These are phyloP conservation scores for Cepaea nemoralis DNA, from an alignment of 1,140 invertebrate genomes.

Conservation along the genomic window DNA sequence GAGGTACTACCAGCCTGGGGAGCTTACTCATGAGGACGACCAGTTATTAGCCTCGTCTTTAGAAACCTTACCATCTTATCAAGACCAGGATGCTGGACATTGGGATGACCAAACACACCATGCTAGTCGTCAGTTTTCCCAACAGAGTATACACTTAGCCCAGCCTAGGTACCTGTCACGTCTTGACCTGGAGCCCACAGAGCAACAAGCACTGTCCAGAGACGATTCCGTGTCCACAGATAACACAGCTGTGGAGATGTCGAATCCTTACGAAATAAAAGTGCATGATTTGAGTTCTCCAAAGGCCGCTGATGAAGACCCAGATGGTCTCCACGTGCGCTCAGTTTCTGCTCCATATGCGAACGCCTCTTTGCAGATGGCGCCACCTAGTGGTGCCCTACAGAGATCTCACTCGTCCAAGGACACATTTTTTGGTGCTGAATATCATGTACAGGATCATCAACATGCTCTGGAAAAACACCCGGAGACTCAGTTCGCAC, in stretches of 20 bases:
- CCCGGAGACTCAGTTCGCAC: too few relatives aligned
- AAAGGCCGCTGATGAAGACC: conserved; percentile 31
- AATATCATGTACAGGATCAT: neutral
- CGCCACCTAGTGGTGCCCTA: conserved; percentile 6
- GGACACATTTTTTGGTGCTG: conserved; percentile 51
- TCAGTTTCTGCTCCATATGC: conserved; percentile 59
- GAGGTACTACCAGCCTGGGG: neutral
- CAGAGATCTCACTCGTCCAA: conserved; percentile 52
- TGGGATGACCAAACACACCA: neutral
- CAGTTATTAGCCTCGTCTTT: conserved; percentile 26
- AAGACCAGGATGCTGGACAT: neutral
- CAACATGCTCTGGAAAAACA: neutral
- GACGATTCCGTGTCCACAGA: conserved; percentile 23
- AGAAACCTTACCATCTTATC: conserved; percentile 36
- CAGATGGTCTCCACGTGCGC: conserved; percentile 53
- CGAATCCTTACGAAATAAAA: conserved; percentile 63
- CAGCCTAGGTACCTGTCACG: neutral
- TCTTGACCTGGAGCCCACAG: neutral
- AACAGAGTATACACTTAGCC: neutral
- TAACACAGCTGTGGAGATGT: conserved; percentile 37
- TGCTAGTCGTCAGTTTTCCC: neutral
- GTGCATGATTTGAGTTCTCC: conserved; percentile 50
- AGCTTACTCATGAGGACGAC: neutral
- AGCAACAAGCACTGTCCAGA: neutral
- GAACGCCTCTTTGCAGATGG: conserved; percentile 28